Conservation (phyloP, 1,140 invertebrate genomes). For the Papilio polytes region DNA sequence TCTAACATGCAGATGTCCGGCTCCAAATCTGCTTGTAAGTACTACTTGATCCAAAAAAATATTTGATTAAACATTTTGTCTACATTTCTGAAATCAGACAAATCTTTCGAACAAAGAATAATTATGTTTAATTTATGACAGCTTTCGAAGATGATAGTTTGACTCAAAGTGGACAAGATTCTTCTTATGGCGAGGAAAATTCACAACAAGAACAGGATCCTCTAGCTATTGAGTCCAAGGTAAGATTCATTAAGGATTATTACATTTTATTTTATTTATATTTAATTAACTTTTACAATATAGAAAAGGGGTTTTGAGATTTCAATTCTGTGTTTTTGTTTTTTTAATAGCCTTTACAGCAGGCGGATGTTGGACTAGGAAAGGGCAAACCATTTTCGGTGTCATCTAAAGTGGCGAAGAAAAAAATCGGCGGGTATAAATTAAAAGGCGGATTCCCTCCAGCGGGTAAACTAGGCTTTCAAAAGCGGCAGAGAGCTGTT, state of each 20-base stretch:
- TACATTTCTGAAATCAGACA: background rate
- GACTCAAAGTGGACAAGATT: conserved; percentile 88
- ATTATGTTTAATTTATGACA: conserved; percentile 55
- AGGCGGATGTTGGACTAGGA: conserved; percentile 87
- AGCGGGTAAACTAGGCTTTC: conserved; percentile 88
- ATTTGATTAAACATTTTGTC: conserved; percentile 6
- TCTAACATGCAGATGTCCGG: conserved; percentile 82
- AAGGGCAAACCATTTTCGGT: conserved; percentile 91
- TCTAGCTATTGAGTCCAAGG: conserved; percentile 86
- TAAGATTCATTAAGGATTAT: too few species aligned
- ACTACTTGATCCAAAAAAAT: background rate
- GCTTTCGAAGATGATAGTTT: conserved; percentile 87
- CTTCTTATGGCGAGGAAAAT: conserved; percentile 85
- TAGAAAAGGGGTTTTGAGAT: background rate
- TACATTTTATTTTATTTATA: too few species aligned
- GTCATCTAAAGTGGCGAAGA: conserved; percentile 90
- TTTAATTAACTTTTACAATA: background rate
- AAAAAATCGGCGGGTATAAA: conserved; percentile 87
- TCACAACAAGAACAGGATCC: conserved; percentile 84
- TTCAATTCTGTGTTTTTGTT: background rate
- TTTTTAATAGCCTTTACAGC: conserved; percentile 44
- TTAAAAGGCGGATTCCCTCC: conserved; percentile 86
- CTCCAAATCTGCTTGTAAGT: conserved; percentile 88
- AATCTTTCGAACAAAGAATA: background rate
- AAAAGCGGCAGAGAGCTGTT: conserved; percentile 87